A percentile compares a stretch with the other conserved stretches of the same genome.
These are phyloP conservation scores for Epinotia nisella DNA, from an alignment of 2,888 invertebrate genomes.

Conservation along the genomic window DNA sequence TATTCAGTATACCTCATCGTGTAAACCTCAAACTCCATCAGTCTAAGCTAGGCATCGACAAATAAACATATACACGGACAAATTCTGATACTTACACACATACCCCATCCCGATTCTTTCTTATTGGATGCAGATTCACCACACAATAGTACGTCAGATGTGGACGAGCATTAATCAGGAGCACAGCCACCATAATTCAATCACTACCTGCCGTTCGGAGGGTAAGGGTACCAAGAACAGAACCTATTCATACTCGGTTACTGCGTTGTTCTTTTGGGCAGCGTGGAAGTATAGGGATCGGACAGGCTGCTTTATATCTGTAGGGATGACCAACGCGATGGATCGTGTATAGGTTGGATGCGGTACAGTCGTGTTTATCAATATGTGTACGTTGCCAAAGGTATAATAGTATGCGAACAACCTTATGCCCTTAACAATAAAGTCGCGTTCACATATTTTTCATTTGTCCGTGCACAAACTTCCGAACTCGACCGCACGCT, in stretches of 20 bases:
- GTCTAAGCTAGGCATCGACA: constrained; percentile 44
- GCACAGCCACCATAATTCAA: constrained; percentile 83
- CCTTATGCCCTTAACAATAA: too few species aligned
- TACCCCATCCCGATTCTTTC: constrained; percentile 59
- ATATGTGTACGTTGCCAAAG: too few species aligned
- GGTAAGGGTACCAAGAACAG: constrained; percentile 7
- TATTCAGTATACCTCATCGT: too few species aligned
- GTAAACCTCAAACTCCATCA: constrained; percentile 9
- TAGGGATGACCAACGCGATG: constrained; percentile 67
- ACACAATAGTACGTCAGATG: constrained; percentile 81
- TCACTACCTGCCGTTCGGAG: constrained; percentile 55
- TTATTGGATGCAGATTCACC: constrained; percentile 79
- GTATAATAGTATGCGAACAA: too few species aligned
- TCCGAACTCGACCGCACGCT: too few species aligned
- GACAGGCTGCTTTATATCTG: constrained; percentile 69
- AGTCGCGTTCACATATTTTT: too few species aligned
- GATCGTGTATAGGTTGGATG: constrained; percentile 57
- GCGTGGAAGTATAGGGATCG: constrained; percentile 52
- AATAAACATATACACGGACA: constrained; percentile 56
- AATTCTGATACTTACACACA: constrained; percentile 67
- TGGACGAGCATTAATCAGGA: constrained; percentile 83
- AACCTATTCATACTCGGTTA: constrained; percentile 2
- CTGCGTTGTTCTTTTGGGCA: constrained; percentile 17
- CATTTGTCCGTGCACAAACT: too few species aligned
- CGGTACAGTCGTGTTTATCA: constrained; percentile 46